A percentile compares a stretch with the other conserved stretches of the same genome.
Conservation (phyloP, 2,797 vertebrate species). For the Myoxocephalus aenaeus region DNA sequence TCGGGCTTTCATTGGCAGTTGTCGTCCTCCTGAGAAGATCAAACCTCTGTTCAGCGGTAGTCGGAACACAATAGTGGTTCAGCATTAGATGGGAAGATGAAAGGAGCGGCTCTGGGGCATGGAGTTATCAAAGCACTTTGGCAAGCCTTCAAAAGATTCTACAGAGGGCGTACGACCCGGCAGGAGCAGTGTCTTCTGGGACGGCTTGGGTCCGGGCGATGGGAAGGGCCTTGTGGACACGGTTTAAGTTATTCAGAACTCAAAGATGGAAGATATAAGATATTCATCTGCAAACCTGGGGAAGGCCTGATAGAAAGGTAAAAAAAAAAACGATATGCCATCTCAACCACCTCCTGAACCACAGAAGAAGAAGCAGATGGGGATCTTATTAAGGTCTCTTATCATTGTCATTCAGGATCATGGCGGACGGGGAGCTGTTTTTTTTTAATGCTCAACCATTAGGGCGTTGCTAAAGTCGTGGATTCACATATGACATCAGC, state of each 20-base stretch:
- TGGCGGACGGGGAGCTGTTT: background rate
- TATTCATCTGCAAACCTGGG: background rate
- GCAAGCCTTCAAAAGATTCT: conserved; percentile 37
- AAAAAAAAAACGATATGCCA: background rate
- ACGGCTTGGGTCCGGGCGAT: conserved; percentile 9
- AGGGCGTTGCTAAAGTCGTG: background rate
- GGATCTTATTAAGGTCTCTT: background rate
- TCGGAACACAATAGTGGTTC: conserved; percentile 33
- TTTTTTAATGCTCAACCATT: no score
- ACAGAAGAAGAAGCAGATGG: background rate
- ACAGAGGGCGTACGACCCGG: background rate
- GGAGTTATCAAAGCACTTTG: conserved; percentile 42
- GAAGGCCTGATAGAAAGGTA: background rate
- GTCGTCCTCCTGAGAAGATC: conserved; percentile 16
- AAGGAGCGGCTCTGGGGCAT: conserved; percentile 31
- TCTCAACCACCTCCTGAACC: background rate
- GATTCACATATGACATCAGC: background rate
- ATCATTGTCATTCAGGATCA: background rate
- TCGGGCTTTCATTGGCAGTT: background rate
- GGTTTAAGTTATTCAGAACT: background rate
- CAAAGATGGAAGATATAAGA: background rate
- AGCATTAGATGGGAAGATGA: conserved; percentile 32
- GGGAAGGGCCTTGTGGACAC: background rate
- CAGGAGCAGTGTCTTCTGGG: background rate
- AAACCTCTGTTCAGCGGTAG: conserved; percentile 19